Conservation (phyloP, 2,888 invertebrate species). For the Gymnoscelis rufifasciata region DNA sequence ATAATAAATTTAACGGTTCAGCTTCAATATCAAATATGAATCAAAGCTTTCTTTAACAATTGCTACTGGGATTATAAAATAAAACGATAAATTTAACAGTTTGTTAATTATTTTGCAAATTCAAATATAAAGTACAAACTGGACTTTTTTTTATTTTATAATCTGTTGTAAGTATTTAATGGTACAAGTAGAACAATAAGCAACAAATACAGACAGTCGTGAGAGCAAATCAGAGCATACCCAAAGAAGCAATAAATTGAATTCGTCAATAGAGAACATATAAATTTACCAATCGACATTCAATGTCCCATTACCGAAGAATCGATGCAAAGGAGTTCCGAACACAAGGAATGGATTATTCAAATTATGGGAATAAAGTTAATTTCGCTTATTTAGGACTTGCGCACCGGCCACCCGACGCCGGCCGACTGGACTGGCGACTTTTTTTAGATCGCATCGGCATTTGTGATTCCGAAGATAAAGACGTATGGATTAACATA, state of each 20-base stretch:
- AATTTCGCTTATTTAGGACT: constrained; percentile 76
- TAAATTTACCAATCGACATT: constrained; percentile 64
- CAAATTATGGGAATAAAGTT: constrained; percentile 77
- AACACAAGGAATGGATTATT: constrained; percentile 43
- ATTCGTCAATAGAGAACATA: constrained; percentile 62
- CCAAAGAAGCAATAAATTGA: constrained; percentile 57
- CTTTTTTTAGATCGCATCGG: constrained; percentile 59
- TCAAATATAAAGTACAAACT: too few species aligned
- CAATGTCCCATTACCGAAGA: constrained; percentile 52
- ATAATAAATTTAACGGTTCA: not conserved
- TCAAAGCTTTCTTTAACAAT: too few species aligned
- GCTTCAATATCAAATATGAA: too few species aligned
- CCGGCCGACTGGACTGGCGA: constrained; percentile 63
- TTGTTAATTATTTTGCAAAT: too few species aligned
- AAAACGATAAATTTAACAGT: too few species aligned
- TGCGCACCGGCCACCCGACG: constrained; percentile 73
- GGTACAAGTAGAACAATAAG: not conserved
- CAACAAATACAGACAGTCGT: constrained; percentile 36
- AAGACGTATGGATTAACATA: constrained; percentile 78
- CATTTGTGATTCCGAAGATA: constrained; percentile 75
- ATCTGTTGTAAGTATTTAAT: not conserved
- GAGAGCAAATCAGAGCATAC: constrained; percentile 50
- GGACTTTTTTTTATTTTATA: too few species aligned
- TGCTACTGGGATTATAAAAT: too few species aligned
- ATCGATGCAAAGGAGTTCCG: constrained; percentile 27